A percentile compares a stretch with the other conserved stretches of the same genome.
Evolutionary conservation across 53 echinoderm and acorn worm species (phyloP).

Genomic region (Echinarachnius parma): DNA sequence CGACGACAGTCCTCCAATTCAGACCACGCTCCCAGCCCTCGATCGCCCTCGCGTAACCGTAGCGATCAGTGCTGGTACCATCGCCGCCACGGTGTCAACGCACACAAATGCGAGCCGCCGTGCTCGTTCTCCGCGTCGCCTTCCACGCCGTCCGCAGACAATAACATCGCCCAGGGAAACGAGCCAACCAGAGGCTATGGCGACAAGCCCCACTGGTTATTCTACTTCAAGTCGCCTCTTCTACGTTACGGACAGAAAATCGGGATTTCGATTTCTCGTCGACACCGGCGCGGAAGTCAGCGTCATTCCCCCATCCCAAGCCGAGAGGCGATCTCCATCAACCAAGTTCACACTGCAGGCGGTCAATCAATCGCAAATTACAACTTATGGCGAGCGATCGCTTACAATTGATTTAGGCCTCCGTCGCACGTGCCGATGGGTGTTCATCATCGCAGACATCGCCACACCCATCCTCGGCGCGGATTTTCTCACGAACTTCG

Average conservation of each 20-base stretch:
- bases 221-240: too few species aligned
- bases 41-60: too few species aligned
- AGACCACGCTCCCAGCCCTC: too few species aligned
- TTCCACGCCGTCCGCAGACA: too few species aligned
- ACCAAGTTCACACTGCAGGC: conserved; percentile 10
- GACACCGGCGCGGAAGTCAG: conserved; percentile 28
- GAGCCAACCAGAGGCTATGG: too few species aligned
- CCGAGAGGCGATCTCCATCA: background rate
- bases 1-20: too few species aligned
- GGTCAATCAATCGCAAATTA: conserved; percentile 34
- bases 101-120: too few species aligned
- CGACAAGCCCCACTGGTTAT: too few species aligned
- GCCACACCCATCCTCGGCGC: conserved; percentile 53
- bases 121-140: too few species aligned
- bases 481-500: conserved; percentile 47
- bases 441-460: conserved; percentile 35
- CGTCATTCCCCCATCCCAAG: conserved; percentile 8
- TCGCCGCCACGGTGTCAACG: too few species aligned
- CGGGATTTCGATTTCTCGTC: conserved; percentile 19
- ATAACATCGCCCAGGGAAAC: too few species aligned
- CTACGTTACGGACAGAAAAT: conserved; percentile 8
- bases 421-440: conserved; percentile 44
- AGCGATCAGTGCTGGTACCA: too few species aligned
- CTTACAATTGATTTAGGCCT: conserved; percentile 46
- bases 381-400: conserved; percentile 49